Percentiles rank a stretch among this genome's conserved stretches.
Evolutionary conservation across 2,888 invertebrate genomes (phyloP).

Genomic region (Agrotis segetum): DNA sequence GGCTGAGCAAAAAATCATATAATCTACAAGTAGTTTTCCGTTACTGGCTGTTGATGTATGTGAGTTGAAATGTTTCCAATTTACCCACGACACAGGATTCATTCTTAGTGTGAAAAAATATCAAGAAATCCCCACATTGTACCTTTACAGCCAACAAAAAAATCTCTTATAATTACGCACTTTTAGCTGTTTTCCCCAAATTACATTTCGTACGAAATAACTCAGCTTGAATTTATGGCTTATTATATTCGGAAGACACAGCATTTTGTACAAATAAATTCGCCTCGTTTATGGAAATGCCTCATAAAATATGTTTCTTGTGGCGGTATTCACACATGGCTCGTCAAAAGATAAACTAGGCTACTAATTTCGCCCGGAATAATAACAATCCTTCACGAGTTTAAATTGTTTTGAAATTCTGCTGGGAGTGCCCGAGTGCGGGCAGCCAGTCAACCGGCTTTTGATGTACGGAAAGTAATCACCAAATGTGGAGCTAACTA

Average conservation of each 20-base stretch:
- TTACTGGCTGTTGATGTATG: no score
- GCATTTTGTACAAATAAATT: conserved; percentile 53
- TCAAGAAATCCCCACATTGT: no score
- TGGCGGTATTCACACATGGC: conserved; percentile 60
- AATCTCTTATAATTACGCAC: conserved; percentile 24
- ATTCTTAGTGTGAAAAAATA: no score
- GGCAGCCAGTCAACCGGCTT: conserved; percentile 22
- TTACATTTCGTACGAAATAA: conserved; percentile 41
- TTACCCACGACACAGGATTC: no score
- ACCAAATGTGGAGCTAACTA: conserved; percentile 23
- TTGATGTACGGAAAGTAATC: conserved; percentile 37
- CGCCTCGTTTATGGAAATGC: conserved; percentile 45
- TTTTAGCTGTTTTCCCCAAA: conserved; percentile 21
- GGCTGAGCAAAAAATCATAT: no score
- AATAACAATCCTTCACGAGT: conserved; percentile 56
- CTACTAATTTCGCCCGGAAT: conserved; percentile 58
- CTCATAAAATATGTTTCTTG: conserved; percentile 57
- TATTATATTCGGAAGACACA: conserved; percentile 45
- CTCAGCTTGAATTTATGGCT: conserved; percentile 50
- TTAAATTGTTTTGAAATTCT: conserved; percentile 54
- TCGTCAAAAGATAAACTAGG: conserved; percentile 61
- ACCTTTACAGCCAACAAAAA: conserved; percentile 25
- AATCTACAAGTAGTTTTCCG: no score
- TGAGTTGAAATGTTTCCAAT: no score
- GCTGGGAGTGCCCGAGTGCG: conserved; percentile 10